Percentiles rank a stretch among this genome's conserved stretches.
phyloP scores from a whole-genome alignment of 2,797 vertebrate genomes.

The Molothrus ater region DNA sequence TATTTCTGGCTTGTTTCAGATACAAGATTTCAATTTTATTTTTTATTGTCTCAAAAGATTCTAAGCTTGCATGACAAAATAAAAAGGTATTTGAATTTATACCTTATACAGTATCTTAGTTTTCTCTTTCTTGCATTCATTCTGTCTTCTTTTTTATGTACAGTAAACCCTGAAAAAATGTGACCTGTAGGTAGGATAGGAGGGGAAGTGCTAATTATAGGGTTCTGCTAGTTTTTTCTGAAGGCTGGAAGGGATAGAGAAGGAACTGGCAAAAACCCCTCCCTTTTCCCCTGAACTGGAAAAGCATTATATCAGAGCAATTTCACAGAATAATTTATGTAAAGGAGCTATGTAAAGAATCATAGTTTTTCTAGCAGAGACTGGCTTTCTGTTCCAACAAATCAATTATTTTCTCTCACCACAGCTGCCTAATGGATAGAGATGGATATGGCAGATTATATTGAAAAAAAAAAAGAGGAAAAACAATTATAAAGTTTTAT shows the following conservation, averaged over 20 bases:
- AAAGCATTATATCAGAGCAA: neutral
- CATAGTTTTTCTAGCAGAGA: neutral
- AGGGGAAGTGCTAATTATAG: neutral
- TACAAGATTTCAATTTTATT: neutral
- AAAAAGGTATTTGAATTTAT: neutral
- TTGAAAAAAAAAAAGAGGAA: neutral
- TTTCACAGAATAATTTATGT: neutral
- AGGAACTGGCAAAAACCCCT: neutral
- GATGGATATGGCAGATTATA: neutral
- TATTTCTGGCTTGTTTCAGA: neutral
- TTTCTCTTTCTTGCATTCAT: neutral
- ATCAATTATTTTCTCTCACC: neutral
- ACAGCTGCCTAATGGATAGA: neutral
- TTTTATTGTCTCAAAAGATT: neutral
- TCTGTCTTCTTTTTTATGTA: neutral
- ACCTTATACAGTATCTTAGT: neutral
- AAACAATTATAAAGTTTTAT: neutral
- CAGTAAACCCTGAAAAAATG: neutral
- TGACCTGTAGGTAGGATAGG: neutral
- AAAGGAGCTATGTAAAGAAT: neutral
- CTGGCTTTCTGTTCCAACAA: neutral
- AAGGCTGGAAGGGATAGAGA: neutral
- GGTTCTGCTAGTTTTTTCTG: neutral
- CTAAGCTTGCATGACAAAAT: neutral
- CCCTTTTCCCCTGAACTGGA: fast-evolving